Evolutionary conservation across 2,888 invertebrate species (phyloP), one percentile per base, ranked within the genome.

Genomic region (Pecten maximus): DNA sequence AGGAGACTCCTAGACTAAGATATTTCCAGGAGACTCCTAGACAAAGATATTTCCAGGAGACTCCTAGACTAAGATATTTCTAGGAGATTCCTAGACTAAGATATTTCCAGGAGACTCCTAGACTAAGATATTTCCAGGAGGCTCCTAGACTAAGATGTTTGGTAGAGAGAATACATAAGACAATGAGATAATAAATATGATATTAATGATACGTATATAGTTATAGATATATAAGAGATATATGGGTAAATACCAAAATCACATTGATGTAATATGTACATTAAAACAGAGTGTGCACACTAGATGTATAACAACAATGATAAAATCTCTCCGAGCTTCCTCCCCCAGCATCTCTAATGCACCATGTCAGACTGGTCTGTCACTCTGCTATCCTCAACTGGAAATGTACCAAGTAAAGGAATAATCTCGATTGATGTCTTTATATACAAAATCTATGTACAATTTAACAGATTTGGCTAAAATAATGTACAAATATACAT

Each of bases 361-460:
- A 74, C 74, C 10, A 74, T 54, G n/a, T 6, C 16, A n/a, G n/a
- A 23, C 54, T 19, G 16, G 54, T 54, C 74, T 35, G 74, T 35
- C 10, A 35, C 4, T 60, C 60, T 60, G 15, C 35, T 74, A 74
- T 74, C 74, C 74, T 35, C 74, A 35, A 35, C 74, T 74, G 74
- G 74, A 74, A 74, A 74, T 74, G 74, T 74, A 74, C 74, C 28
- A 74, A 74, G 74, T 74, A 74, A 74, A 35, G 74, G 74, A 74
- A 74, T 74, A 74, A 74, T 74, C 74, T 74, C 74, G 28, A 74
- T 35, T 35, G 74, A 74, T 74, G 74, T 23, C 60, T 60, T 60
- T 60, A 60, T 60, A 74, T 74, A 74, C 74, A 74, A 74, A 74
- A 74, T 74, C 4, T 74, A 74, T 74, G 74, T 74, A 74, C 74